Conservation (phyloP, 2,888 invertebrate genomes). For the Clanis bilineata region DNA sequence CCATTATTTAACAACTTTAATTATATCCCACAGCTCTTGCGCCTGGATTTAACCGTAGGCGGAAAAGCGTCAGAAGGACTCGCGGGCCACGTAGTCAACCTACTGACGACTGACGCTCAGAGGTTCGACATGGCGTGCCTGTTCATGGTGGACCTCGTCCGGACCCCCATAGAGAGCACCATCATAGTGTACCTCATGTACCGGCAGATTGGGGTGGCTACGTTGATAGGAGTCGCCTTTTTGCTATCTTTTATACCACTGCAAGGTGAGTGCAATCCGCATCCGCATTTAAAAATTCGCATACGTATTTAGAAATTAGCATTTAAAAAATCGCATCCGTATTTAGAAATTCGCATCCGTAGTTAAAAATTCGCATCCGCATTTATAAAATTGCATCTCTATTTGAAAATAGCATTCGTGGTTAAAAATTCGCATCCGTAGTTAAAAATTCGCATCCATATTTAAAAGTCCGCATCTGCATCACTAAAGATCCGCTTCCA, state of each 20-base stretch:
- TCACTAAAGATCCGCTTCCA: too few relatives aligned
- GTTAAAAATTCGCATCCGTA: too few relatives aligned
- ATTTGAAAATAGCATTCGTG: too few relatives aligned
- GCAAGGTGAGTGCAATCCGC: conserved; percentile 70
- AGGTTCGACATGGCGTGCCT: conserved; percentile 91
- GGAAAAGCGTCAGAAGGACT: conserved; percentile 83
- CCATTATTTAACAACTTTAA: too few relatives aligned
- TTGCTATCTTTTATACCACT: conserved; percentile 83
- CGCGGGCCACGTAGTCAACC: conserved; percentile 86
- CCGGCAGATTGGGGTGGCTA: conserved; percentile 79
- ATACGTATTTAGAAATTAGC: too few relatives aligned
- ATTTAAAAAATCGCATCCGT: too few relatives aligned
- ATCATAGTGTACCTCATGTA: conserved; percentile 90
- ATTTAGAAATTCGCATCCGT: too few relatives aligned
- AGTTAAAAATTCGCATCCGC: too few relatives aligned
- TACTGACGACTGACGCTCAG: conserved; percentile 93
- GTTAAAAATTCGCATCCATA: too few relatives aligned
- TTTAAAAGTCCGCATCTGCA: too few relatives aligned
- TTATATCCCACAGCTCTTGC: conserved; percentile 80
- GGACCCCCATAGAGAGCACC: conserved; percentile 90
- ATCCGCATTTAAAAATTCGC: not conserved
- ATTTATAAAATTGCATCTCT: too few relatives aligned
- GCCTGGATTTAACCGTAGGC: conserved; percentile 85
- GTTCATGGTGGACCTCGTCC: conserved; percentile 91
- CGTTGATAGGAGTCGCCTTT: conserved; percentile 82